Base-by-base conservation (phyloP, 2,113 vertebrate species). In the Menidia beryllina region DNA sequence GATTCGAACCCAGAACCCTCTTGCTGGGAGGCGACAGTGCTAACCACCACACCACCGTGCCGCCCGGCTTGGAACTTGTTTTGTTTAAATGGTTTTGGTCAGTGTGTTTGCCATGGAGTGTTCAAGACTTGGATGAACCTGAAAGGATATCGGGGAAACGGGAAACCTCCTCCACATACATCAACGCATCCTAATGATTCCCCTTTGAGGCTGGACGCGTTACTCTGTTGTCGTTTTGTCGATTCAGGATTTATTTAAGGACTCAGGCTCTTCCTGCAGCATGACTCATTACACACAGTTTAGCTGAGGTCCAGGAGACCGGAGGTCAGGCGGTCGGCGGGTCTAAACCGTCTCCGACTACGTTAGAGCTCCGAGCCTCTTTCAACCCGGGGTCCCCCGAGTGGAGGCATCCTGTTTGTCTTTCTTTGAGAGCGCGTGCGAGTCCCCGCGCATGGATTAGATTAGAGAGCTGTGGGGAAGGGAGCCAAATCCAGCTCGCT, bases 331-430 rank as follows among this genome's bases (percentile, higher is more conserved):
- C 52, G 9, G 74, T 5, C n/a, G 65, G 21, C 68, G 12, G 3
- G 59, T 72, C 77, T 61, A 38, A 43, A 50, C 56, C 77, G 20
- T 63, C 53, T 36, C 57, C 68, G 17, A 77, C 83, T 79, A 71
- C 55, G 74, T 75, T 69, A 70, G 67, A 84, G 81, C 79, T 55
- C 63, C n/a, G n/a, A 66, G 60, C 55, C 21, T 53, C 77, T 81
- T 84, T 89, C 78, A 89, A 88, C 75, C 75, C n/a, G n/a, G 9
- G 63, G 85, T 86, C 82, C 83, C 72, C 77, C 49, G 70, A 86
- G 83, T 73, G 54, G 78, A 72, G 61, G 83, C 83, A 74, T 91
- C 89, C 87, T 90, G 90, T 91, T 90, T 91, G 86, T 82, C 61
- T 87, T 88, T 81, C 86, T 77, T 74, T 56, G 70, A 1, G 52